Evolutionary conservation across 1,140 invertebrate species (phyloP), one percentile per base, ranked within the genome.

Genomic region (Gryllus bimaculatus): DNA sequence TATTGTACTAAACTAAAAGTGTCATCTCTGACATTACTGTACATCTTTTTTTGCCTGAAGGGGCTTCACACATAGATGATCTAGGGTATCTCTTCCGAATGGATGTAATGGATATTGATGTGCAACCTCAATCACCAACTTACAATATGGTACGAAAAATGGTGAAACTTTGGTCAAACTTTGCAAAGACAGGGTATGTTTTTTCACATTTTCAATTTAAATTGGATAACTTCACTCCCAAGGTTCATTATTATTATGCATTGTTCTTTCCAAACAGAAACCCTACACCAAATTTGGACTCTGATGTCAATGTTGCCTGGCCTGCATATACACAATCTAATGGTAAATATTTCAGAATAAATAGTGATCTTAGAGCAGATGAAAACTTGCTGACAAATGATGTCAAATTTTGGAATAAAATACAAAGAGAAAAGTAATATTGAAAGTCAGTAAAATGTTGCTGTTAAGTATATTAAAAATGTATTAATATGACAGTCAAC

Each of bases 141-240:
- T 10, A 8, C 12, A 20, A 76, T 8, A 39, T 26, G 20, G 47
- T 26, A 8, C 20, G 39, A 76, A 21, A 47, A 21, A 77, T 77
- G 48, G 76, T 77, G 3, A 13, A 26, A 12, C 78, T 77, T 20
- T 77, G 76, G 76, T 49, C 76, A 13, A 77, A 77, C 20, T 77
- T 77, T 49, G 76, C 76, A 80, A 73, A 54, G 81, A 10, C 54
- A 81, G 81, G 83, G 83, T 84, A 79, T 48, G 47, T 74, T 8
- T n/a, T n/a, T 54, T 78, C 5, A 15, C 13, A 47, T 39, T 13
- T 18, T 47, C 13, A 47, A 76, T 13, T 18, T 76, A 47, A 75
- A 76, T 47, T 47, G 10, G 18, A 76, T 47, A 8, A 66, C 18
- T 66, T 66, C 10, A 13, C 3, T 13, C 7, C 3, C 2, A 7